A percentile compares a stretch with the other conserved stretches of the same genome.
phyloP scores from a whole-genome alignment of 2,113 vertebrate species.

The Salvelinus fontinalis region DNA sequence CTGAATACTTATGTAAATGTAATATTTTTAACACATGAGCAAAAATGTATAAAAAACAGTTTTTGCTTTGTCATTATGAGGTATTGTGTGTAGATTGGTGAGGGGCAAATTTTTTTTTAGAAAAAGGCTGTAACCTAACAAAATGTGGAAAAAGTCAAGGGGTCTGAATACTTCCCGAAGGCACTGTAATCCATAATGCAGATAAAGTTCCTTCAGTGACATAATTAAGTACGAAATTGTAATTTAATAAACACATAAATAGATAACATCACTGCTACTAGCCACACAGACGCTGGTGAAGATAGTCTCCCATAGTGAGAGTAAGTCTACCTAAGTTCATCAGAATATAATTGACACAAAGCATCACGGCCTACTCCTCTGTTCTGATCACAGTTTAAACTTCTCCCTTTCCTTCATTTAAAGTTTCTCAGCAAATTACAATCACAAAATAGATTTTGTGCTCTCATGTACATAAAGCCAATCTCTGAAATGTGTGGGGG shows the following conservation, averaged over 20 bases:
- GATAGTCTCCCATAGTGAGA: not conserved
- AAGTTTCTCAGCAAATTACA: not conserved
- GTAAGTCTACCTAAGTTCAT: not conserved
- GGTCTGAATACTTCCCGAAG: no score
- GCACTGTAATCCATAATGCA: not conserved
- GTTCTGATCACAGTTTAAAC: not conserved
- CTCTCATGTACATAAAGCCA: not conserved
- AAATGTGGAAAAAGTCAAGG: no score
- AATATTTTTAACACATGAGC: no score
- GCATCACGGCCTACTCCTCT: not conserved
- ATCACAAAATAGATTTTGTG: not conserved
- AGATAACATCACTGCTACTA: no score
- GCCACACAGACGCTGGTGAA: not conserved
- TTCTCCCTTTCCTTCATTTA: not conserved
- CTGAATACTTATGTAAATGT: no score
- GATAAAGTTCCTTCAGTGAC: not conserved
- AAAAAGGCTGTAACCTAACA: no score
- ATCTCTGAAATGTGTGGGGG: constrained; percentile 4
- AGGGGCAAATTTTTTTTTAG: no score
- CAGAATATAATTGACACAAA: not conserved
- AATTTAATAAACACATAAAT: not conserved
- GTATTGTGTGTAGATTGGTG: no score
- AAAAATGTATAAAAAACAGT: no score
- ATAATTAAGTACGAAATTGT: not conserved
- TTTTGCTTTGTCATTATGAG: no score